These are phyloP conservation scores for Seriola dumerili DNA, from an alignment of 2,113 vertebrate species.

Conservation along the genomic window DNA sequence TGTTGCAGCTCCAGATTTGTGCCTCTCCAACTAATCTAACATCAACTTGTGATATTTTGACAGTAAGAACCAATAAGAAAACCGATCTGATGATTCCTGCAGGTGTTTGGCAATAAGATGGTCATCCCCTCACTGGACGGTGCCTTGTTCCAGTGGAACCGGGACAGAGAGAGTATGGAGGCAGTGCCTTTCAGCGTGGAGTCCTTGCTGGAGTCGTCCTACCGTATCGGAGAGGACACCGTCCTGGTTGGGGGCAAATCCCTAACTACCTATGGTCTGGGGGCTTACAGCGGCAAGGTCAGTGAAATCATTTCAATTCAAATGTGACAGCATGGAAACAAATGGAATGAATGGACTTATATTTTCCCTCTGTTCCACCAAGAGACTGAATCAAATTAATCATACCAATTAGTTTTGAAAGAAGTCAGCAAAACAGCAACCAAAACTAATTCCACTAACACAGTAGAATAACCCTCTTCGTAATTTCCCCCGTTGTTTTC, in stretches of 20 bases:
- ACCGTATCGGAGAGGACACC: slow-evolving; percentile 95
- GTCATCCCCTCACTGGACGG: slow-evolving; percentile 98
- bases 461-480: background rate
- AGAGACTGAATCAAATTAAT: background rate
- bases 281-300: slow-evolving; percentile 95
- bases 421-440: background rate
- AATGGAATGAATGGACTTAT: background rate
- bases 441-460: background rate
- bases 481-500: background rate
- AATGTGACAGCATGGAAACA: background rate
- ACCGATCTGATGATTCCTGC: background rate
- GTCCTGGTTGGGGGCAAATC: slow-evolving; percentile 97
- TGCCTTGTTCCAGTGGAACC: slow-evolving; percentile 97
- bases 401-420: background rate
- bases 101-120: slow-evolving; percentile 98
- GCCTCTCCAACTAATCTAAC: background rate
- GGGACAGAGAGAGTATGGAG: slow-evolving; percentile 97
- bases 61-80: background rate
- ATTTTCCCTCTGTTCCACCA: fast-evolving
- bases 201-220: slow-evolving; percentile 96
- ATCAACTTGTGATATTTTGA: background rate
- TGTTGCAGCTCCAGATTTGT: no score
- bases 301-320: background rate
- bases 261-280: slow-evolving; percentile 94
- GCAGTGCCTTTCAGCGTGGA: slow-evolving; percentile 98